phyloP scores from a whole-genome alignment of 2,797 vertebrate species.

The Macrochelys suwanniensis region DNA sequence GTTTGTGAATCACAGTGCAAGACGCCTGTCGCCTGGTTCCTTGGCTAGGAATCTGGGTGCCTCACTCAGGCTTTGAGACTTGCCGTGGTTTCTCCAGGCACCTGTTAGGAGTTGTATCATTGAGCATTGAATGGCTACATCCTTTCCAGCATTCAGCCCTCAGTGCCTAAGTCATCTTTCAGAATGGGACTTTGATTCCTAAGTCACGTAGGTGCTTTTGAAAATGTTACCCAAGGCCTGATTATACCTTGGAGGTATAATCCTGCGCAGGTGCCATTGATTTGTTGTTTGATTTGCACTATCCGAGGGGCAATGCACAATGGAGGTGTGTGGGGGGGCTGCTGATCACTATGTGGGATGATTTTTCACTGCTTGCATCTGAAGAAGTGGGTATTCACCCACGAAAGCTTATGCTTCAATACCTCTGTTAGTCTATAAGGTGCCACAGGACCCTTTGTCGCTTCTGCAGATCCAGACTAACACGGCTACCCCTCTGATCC shows the following conservation, averaged over 20 bases:
- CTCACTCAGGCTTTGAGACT: neutral
- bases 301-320: neutral
- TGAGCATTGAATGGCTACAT: neutral
- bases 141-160: neutral
- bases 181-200: too few relatives aligned
- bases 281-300: neutral
- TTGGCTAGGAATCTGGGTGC: neutral
- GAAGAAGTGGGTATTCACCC: too few relatives aligned
- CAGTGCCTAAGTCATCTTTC: too few relatives aligned
- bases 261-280: too few relatives aligned
- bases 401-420: too few relatives aligned
- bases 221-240: neutral
- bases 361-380: too few relatives aligned
- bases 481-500: too few relatives aligned
- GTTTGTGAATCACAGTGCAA: neutral
- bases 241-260: neutral
- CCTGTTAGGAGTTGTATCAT: neutral
- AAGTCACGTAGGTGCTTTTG: neutral
- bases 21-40: neutral
- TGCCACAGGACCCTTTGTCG: too few relatives aligned
- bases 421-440: too few relatives aligned
- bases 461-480: too few relatives aligned
- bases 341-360: neutral
- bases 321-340: neutral
- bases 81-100: neutral